phyloP scores from a whole-genome alignment of 2,797 vertebrate genomes.

The Limnodromus scolopaceus region DNA sequence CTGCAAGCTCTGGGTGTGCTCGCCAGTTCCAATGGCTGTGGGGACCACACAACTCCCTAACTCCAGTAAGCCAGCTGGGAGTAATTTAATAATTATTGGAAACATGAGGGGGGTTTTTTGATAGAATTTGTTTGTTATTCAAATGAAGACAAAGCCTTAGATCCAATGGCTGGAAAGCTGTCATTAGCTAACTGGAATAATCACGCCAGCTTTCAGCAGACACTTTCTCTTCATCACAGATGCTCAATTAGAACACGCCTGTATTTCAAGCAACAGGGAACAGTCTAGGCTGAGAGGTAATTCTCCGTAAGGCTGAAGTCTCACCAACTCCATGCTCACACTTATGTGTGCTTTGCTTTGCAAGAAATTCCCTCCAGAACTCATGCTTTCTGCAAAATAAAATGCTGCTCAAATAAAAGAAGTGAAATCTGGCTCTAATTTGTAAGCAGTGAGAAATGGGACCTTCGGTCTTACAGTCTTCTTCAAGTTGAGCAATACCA shows the following conservation, averaged over 20 bases:
- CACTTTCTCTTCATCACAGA: neutral
- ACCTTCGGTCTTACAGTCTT: neutral
- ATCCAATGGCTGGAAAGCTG: neutral
- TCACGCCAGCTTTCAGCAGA: neutral
- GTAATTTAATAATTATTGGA: neutral
- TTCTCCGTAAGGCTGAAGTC: neutral
- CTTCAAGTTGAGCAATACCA: neutral
- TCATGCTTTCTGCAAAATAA: neutral
- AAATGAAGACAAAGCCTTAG: neutral
- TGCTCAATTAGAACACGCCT: fast-evolving
- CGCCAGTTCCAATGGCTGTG: neutral
- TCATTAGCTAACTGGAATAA: neutral
- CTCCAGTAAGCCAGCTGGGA: neutral
- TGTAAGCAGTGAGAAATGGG: neutral
- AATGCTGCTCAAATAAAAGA: neutral
- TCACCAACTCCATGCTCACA: neutral
- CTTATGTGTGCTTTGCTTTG: neutral
- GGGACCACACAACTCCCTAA: neutral
- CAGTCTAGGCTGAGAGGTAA: neutral
- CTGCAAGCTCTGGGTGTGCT: neutral
- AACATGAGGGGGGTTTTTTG: neutral
- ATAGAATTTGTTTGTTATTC: neutral
- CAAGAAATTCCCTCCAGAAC: neutral
- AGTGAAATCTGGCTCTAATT: neutral
- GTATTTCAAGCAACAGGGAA: neutral